Conservation (phyloP, 2,797 vertebrate species). For the Pitangus sulphuratus region DNA sequence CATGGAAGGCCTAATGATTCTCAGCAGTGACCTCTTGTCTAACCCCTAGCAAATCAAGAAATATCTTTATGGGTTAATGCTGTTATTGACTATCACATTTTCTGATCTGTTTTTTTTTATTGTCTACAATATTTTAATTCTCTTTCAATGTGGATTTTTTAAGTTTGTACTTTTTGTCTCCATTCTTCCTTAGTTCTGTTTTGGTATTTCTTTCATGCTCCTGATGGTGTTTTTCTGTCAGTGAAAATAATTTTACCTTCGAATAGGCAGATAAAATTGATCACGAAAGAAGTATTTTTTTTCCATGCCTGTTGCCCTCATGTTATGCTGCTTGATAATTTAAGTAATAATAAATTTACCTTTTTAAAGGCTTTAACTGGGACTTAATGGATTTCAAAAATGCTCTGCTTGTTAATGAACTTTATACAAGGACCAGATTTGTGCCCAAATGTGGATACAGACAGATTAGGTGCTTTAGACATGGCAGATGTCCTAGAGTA, state of each 20-base stretch:
- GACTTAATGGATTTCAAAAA: slow-evolving; percentile 35
- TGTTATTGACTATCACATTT: background rate
- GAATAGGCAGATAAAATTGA: slow-evolving; percentile 4
- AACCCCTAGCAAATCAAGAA: background rate
- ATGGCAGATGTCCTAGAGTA: slow-evolving; percentile 31
- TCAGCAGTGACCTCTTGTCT: background rate
- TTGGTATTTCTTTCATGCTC: background rate
- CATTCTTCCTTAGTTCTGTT: background rate
- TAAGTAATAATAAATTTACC: slow-evolving; percentile 5
- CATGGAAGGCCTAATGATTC: background rate
- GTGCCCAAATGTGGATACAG: slow-evolving; percentile 4
- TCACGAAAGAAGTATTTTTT: background rate
- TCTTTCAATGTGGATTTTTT: background rate
- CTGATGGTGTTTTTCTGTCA: background rate
- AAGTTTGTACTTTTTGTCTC: background rate
- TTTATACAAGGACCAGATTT: slow-evolving; percentile 38
- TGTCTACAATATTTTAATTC: background rate
- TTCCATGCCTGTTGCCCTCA: background rate
- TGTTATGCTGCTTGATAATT: background rate
- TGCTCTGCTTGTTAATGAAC: slow-evolving; percentile 39
- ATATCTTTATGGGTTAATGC: background rate
- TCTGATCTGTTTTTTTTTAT: background rate
- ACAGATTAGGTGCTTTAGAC: slow-evolving; percentile 21
- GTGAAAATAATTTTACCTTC: background rate
- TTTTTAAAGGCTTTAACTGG: slow-evolving; percentile 17